These are phyloP conservation scores for Psittacula derbiana DNA, from an alignment of 2,797 vertebrate genomes.

Conservation along the genomic window DNA sequence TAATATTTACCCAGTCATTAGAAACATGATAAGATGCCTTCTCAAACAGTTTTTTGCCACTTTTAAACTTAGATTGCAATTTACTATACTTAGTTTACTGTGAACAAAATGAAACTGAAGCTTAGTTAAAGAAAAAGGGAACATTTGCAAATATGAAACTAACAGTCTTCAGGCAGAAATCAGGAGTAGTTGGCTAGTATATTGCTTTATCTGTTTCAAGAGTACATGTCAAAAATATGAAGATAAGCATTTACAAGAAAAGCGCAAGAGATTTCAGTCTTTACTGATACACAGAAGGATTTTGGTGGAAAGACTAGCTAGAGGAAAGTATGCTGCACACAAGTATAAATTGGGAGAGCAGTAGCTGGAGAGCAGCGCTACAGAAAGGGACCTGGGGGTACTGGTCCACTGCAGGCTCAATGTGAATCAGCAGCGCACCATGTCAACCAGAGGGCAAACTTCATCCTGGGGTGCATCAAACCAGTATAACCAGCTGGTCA, in stretches of 20 bases:
- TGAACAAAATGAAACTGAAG: background rate
- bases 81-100: background rate
- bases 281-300: background rate
- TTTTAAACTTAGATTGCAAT: background rate
- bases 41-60: background rate
- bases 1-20: background rate
- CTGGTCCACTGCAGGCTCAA: background rate
- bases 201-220: background rate
- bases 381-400: background rate
- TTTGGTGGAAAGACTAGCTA: background rate
- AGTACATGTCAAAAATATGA: background rate
- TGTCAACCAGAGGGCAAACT: background rate
- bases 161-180: background rate
- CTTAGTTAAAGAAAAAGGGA: background rate
- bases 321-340: background rate
- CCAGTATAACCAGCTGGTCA: too few relatives aligned
- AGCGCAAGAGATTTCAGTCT: background rate
- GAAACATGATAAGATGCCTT: background rate
- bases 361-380: background rate
- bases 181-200: background rate
- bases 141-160: background rate
- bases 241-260: background rate
- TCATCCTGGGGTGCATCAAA: background rate
- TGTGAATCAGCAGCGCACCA: background rate
- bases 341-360: background rate